phyloP scores from a whole-genome alignment of 2,888 invertebrate species.

The Xestobium rufovillosum region DNA sequence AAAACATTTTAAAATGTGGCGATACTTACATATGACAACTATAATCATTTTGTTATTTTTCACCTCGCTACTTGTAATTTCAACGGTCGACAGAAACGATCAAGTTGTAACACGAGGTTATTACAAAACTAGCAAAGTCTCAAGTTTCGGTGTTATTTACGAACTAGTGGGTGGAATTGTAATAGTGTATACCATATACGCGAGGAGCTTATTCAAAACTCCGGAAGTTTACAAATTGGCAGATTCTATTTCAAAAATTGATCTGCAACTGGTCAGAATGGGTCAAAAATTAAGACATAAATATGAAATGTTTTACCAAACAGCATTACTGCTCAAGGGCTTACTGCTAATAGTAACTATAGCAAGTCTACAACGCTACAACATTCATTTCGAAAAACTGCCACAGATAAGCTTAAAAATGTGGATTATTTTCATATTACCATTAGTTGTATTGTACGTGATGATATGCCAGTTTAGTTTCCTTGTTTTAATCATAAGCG shows the following conservation, averaged over 20 bases:
- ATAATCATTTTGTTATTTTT: too few species aligned
- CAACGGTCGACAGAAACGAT: too few species aligned
- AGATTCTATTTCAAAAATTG: neutral
- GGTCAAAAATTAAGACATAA: too few species aligned
- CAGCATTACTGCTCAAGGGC: neutral
- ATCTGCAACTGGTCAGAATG: neutral
- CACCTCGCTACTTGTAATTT: too few species aligned
- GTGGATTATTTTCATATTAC: neutral
- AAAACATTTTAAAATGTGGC: too few species aligned
- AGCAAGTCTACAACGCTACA: neutral
- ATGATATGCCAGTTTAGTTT: neutral
- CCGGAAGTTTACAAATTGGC: neutral
- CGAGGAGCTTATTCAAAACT: neutral
- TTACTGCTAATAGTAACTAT: neutral
- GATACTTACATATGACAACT: too few species aligned
- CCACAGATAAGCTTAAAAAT: neutral
- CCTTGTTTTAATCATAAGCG: neutral
- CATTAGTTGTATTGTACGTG: neutral
- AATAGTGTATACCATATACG: neutral
- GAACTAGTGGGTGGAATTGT: neutral
- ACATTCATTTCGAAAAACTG: neutral
- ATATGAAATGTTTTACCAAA: conserved; percentile 1
- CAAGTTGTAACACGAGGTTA: neutral
- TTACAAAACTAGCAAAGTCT: conserved; percentile 1
- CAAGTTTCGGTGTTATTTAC: neutral